Base-by-base conservation (phyloP, 2,113 vertebrate genomes). In the Lonchura striata region DNA sequence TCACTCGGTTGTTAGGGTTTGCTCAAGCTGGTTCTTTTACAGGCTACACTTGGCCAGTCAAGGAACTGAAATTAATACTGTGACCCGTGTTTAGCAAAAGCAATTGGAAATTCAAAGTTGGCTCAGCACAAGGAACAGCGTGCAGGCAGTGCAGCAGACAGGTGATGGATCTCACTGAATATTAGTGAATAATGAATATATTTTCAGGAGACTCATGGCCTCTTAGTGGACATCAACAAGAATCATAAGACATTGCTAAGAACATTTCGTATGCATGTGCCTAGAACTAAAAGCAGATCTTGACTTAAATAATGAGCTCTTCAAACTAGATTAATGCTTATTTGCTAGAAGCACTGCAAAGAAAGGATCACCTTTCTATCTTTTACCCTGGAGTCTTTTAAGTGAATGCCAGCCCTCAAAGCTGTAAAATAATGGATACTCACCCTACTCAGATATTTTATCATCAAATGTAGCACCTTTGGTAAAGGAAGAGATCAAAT, bases 241-340 rank as follows among this genome's bases (percentile, higher is more conserved):
- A 95, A 82, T 49, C 69, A 42, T 68, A 56, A 86, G 60, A 75
- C 5, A 27, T 46, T 68, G 41, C 53, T 85, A 25, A 82, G 70
- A 92, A 72, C 17, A 63, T 79, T 92, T 95, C 8, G 14, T 13
- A 12, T 86, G 6, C 33, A 30, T 93, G 44, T 94, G 83, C 63
- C 81, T 86, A 63, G 68, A 95, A 83, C 72, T 78, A 63, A 81
- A 95, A 88, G 76, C 18, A 91, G 57, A 61, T 92, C 78, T 79
- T 86, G 80, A 81, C 64, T 86, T 89, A 82, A 95, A 82, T 93
- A 85, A 94, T 87, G 91, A 85, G n/a, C 65, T 79, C 75, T 91
- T 94, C 81, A 85, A 57, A 50, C 18, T 61, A 90, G 78, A 95
- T 91, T 92, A 89, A 96, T 90, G 70, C 12, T 23, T 88, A 39